Percentiles rank a stretch among this genome's conserved stretches.
Evolutionary conservation across 2,113 vertebrate genomes (phyloP).

Genomic region (Peromyscus leucopus): DNA sequence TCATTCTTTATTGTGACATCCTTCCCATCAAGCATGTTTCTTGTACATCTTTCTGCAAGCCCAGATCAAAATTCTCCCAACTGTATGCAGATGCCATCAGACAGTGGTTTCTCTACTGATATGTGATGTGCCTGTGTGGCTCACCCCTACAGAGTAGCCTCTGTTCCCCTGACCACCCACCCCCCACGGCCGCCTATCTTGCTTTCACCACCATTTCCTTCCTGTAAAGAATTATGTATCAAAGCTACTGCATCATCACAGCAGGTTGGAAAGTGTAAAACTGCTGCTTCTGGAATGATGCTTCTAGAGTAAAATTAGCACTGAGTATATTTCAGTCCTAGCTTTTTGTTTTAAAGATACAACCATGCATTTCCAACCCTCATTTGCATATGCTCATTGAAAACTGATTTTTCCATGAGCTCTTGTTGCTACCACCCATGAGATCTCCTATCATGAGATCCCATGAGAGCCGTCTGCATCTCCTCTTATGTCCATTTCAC

Average conservation of each 20-base stretch:
- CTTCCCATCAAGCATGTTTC: background rate
- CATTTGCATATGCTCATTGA: background rate
- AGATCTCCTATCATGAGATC: background rate
- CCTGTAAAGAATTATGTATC: background rate
- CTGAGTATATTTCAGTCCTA: background rate
- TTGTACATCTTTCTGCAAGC: background rate
- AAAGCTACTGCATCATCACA: background rate
- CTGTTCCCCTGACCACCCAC: background rate
- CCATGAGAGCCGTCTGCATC: background rate
- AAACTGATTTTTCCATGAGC: background rate
- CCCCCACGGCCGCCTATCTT: background rate
- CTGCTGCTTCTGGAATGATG: background rate
- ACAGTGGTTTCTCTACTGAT: background rate
- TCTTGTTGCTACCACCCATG: too few relatives aligned
- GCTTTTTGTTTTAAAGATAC: background rate
- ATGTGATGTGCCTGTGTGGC: background rate
- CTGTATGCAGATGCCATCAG: background rate
- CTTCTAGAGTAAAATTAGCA: background rate
- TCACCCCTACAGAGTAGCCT: too few relatives aligned
- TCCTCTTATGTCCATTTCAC: too few relatives aligned
- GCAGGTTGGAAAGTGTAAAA: background rate
- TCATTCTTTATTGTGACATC: background rate
- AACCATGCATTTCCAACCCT: background rate
- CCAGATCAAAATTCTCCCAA: background rate
- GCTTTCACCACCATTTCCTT: background rate